Evolutionary conservation across 1,140 invertebrate genomes (phyloP).

Genomic region (Amyelois transitella): DNA sequence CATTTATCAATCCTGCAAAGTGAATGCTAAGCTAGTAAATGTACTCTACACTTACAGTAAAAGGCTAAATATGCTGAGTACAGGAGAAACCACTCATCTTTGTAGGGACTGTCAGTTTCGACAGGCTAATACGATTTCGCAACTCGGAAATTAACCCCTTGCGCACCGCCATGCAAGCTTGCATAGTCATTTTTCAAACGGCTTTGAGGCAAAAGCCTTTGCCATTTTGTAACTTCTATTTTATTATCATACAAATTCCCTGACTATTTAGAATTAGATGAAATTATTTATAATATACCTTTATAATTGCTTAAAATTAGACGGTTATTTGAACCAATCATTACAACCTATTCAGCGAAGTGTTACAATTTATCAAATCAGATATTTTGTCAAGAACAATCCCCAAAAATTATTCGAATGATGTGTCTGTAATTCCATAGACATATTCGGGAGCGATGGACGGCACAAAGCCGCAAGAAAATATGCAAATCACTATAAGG

Average conservation of each 20-base stretch:
- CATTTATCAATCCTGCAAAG: background rate
- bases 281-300: no score
- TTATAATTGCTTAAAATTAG: no score
- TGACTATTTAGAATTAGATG: no score
- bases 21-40: background rate
- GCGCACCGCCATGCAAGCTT: background rate
- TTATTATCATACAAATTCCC: background rate
- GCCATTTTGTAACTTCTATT: background rate
- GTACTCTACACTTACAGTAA: background rate
- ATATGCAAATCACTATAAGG: slow-evolving; percentile 71
- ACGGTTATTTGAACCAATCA: no score
- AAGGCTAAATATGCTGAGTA: slow-evolving; percentile 4
- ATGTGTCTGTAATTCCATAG: slow-evolving; percentile 1
- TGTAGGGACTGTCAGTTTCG: slow-evolving; percentile 3
- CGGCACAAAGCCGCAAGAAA: slow-evolving; percentile 60
- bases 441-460: slow-evolving; percentile 13
- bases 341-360: no score
- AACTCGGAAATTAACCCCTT: slow-evolving; percentile 7
- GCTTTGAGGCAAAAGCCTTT: background rate
- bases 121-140: slow-evolving; percentile 6
- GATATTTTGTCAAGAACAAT: background rate
- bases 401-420: background rate
- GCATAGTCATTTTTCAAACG: slow-evolving; percentile 4
- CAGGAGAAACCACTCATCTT: slow-evolving; percentile 4
- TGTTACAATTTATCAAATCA: no score